phyloP scores from a whole-genome alignment of 2,888 invertebrate genomes.

The Phorcus lineatus region DNA sequence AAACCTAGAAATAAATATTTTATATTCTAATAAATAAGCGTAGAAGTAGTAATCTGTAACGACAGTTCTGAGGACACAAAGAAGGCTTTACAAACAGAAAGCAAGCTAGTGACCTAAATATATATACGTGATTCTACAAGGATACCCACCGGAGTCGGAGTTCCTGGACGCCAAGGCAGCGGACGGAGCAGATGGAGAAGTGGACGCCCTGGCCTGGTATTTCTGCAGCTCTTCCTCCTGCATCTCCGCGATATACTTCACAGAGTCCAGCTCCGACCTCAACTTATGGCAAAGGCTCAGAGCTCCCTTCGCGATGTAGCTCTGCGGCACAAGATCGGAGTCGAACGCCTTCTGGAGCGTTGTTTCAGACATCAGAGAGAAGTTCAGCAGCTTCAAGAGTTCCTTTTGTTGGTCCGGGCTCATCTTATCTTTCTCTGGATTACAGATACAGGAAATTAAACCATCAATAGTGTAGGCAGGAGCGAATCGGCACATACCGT shows the following conservation, averaged over 20 bases:
- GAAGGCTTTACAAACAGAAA: too few relatives aligned
- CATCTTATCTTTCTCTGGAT: conserved; percentile 62
- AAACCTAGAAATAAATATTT: conserved; percentile 40
- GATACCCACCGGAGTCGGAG: not conserved
- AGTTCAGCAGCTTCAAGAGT: conserved; percentile 66
- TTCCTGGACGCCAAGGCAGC: not conserved
- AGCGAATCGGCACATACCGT: too few relatives aligned
- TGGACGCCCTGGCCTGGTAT: conserved; percentile 28
- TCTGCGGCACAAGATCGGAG: conserved; percentile 65
- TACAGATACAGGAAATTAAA: too few relatives aligned
- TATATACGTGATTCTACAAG: not conserved
- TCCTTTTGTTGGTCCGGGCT: conserved; percentile 57
- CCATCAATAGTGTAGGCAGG: too few relatives aligned
- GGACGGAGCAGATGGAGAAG: conserved; percentile 11
- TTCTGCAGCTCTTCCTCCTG: conserved; percentile 65
- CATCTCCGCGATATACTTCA: conserved; percentile 59
- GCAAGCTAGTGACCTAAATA: too few relatives aligned
- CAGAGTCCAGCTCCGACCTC: conserved; percentile 64
- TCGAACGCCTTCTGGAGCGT: conserved; percentile 67
- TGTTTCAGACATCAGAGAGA: conserved; percentile 65
- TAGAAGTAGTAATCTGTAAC: too few relatives aligned
- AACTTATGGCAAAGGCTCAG: conserved; percentile 65
- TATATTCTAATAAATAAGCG: too few relatives aligned
- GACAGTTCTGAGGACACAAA: too few relatives aligned
- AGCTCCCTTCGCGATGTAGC: conserved; percentile 67